Conservation (phyloP, 2,797 vertebrate species). For the Sebastiscus tertius region DNA sequence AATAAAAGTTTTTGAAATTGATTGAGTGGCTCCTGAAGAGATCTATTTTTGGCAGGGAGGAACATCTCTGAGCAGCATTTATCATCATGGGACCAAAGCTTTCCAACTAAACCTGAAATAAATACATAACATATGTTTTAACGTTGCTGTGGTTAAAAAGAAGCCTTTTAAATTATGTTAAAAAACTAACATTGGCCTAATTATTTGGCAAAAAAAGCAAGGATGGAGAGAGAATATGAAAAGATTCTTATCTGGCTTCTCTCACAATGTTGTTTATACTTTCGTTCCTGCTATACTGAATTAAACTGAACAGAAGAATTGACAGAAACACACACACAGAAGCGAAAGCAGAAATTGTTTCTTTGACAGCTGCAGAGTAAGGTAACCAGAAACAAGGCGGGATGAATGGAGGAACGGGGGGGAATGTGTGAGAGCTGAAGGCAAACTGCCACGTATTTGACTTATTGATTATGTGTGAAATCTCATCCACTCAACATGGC, state of each 20-base stretch:
- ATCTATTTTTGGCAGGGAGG: constrained; percentile 10
- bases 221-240: neutral
- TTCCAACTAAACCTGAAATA: neutral
- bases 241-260: neutral
- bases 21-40: constrained; percentile 7
- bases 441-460: constrained; percentile 56
- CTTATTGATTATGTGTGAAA: constrained; percentile 79
- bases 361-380: constrained; percentile 11
- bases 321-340: constrained; percentile 2
- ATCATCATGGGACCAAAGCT: neutral
- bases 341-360: neutral
- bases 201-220: neutral
- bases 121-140: neutral
- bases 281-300: neutral
- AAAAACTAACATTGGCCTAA: neutral
- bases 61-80: neutral
- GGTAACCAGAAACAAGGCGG: constrained; percentile 12
- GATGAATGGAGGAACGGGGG: neutral
- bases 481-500: constrained; percentile 63
- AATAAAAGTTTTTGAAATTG: constrained; percentile 18
- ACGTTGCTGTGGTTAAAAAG: neutral
- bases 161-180: neutral
- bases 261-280: neutral
- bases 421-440: constrained; percentile 17
- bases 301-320: neutral